These are phyloP conservation scores for Gulo gulo DNA, from an alignment of 2,113 vertebrate species.

Conservation along the genomic window DNA sequence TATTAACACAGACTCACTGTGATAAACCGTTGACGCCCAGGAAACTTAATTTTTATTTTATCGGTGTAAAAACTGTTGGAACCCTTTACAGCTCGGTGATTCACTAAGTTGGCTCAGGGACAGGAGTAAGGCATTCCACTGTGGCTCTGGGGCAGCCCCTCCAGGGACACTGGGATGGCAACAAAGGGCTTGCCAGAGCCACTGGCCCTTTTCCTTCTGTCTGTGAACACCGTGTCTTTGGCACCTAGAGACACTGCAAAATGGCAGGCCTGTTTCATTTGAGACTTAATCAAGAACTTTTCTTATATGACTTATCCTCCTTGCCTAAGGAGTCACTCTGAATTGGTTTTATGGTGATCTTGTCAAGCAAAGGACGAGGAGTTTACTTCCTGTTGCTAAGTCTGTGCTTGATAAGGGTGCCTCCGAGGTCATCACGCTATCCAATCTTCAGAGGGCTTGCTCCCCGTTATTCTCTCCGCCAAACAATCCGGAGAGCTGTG, in stretches of 20 bases:
- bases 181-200: neutral
- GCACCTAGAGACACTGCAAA: neutral
- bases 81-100: conserved; percentile 61
- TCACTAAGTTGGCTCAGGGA: conserved; percentile 6
- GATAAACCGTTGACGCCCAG: conserved; percentile 81
- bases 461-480: neutral
- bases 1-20: conserved; percentile 81
- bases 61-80: conserved; percentile 53
- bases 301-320: neutral
- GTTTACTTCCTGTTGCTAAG: neutral
- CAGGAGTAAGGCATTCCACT: neutral
- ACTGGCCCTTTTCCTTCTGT: neutral
- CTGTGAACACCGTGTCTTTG: neutral
- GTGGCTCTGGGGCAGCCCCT: neutral
- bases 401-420: neutral
- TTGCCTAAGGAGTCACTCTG: neutral
- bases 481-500: neutral
- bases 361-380: neutral
- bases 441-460: neutral
- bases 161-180: neutral
- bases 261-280: neutral
- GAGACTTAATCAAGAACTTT: neutral
- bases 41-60: conserved; percentile 79
- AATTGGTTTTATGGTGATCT: neutral
- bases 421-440: neutral